Base-by-base conservation (phyloP, 2,113 vertebrate species). In the Gopherus flavomarginatus region DNA sequence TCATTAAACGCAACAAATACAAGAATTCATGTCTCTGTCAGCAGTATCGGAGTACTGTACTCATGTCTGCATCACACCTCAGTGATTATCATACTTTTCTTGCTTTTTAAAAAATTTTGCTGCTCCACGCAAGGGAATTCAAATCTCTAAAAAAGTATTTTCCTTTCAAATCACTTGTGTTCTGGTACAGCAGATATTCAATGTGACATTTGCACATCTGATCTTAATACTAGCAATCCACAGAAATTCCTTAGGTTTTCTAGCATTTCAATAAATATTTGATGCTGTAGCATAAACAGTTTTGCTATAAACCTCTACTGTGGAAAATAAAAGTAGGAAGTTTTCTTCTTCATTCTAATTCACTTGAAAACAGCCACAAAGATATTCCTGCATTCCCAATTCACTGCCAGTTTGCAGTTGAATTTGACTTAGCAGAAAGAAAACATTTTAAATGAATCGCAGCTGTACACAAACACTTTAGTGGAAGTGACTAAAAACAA, bases 201-300 rank as follows among this genome's bases (percentile, higher is more conserved):
- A 87, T 80, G 85, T 88, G 95, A 97, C 85, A 93, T 94, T 93
- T 78, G 59, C 81, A 97, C 87, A 98, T 96, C 94, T 97, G 94
- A 98, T 91, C 90, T 94, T 93, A 97, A 97, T 97, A 97, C 81
- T 96, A 93, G 84, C 84, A 98, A 96, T 95, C 92, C 97, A 96
- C 86, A 95, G 53, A 97, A 97, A 97, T 97, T 96, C 96, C 92
- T 96, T 89, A 95, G 91, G 96, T 96, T 96, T 96, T 97, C 93
- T 81, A 95, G 89, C 84, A 96, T 97, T 97, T 96, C 95, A 95
- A 79, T 83, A 88, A 54, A 90, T 81, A 83, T 96, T 94, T 96
- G 96, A 97, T 96, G 90, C 47, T 95, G 78, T 80, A 96, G 27
- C 81, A 97, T 91, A 95, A 96, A 97, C 88, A 92, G 94, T 97